These are phyloP conservation scores for Agelas oroides DNA, from an alignment of 37 sponge, comb jelly and placozoan genomes.

Conservation along the genomic window DNA sequence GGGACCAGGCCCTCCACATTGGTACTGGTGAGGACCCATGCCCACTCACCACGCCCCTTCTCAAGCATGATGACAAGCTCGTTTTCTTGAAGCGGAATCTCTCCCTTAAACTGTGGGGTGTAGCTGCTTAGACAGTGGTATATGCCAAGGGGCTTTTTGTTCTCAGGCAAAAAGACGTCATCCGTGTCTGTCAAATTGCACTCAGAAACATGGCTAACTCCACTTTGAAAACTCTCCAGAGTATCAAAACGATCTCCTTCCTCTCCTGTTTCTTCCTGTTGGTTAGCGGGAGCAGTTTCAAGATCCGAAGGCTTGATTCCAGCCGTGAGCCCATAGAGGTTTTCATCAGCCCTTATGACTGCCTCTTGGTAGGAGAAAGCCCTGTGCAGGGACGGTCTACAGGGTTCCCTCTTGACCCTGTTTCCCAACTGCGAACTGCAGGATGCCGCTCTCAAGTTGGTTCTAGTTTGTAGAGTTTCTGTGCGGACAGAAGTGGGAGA, in stretches of 20 bases:
- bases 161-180: constrained; percentile 44
- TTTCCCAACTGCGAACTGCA: constrained; percentile 52
- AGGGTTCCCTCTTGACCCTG: constrained; percentile 50
- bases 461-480: background rate
- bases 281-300: background rate
- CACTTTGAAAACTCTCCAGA: background rate
- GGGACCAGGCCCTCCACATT: constrained; percentile 52
- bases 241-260: background rate
- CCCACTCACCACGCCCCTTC: constrained; percentile 58
- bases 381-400: constrained; percentile 12
- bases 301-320: constrained; percentile 18
- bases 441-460: background rate
- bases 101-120: constrained; percentile 40
- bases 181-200: background rate
- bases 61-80: constrained; percentile 60
- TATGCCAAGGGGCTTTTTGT: constrained; percentile 56
- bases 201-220: background rate
- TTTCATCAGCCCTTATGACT: constrained; percentile 12
- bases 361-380: constrained; percentile 51
- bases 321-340: background rate
- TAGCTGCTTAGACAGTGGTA: background rate
- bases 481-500: too few relatives aligned
- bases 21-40: constrained; percentile 41
- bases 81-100: constrained; percentile 23
- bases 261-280: background rate